These are phyloP conservation scores for Phyllotis vaccarum DNA, from an alignment of 2,797 vertebrate genomes.

Conservation along the genomic window DNA sequence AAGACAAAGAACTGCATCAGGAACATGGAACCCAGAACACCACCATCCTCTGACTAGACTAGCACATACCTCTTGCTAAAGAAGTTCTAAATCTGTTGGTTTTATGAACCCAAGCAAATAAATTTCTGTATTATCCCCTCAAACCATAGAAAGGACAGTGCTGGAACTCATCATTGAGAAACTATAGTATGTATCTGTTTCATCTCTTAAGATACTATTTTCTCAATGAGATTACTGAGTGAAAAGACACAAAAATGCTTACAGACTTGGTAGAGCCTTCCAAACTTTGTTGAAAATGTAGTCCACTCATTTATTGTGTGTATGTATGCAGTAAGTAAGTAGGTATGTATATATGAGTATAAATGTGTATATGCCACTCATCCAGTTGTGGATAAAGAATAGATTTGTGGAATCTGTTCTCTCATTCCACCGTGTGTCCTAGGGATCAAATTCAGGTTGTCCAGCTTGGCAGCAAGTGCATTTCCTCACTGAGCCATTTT, in stretches of 20 bases:
- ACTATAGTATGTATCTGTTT: neutral
- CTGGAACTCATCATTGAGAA: neutral
- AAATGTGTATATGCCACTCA: neutral
- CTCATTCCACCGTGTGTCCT: neutral
- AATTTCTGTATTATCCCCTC: neutral
- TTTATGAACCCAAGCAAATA: slow-evolving; percentile 1
- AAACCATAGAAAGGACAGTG: neutral
- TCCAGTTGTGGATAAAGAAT: neutral
- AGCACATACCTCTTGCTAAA: neutral
- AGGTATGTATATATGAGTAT: too few species aligned
- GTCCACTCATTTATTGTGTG: neutral
- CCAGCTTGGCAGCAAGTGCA: neutral
- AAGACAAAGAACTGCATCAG: neutral
- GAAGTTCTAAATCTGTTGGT: neutral
- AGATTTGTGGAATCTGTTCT: neutral
- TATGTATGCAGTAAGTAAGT: neutral
- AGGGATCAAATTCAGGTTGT: neutral
- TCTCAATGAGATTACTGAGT: neutral
- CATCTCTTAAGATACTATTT: neutral
- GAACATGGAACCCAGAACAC: neutral
- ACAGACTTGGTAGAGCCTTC: neutral
- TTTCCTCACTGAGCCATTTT: neutral
- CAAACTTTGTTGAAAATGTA: neutral
- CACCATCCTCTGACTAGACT: neutral
- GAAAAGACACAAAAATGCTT: slow-evolving; percentile 1